Evolutionary conservation across 2,888 invertebrate genomes (phyloP).

Genomic region (Ophioninae sp.): DNA sequence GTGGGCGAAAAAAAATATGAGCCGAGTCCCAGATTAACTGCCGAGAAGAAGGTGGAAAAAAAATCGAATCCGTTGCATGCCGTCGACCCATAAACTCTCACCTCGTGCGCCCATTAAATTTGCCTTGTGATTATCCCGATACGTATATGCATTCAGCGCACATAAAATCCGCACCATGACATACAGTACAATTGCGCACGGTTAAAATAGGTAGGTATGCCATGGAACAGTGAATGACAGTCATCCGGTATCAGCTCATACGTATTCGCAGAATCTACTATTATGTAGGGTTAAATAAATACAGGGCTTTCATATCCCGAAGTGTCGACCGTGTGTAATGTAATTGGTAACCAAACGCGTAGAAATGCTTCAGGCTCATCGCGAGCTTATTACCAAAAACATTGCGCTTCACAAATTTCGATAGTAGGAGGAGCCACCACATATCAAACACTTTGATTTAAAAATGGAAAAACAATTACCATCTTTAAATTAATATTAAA

Average conservation of each 20-base stretch:
- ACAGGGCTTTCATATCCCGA: constrained; percentile 21
- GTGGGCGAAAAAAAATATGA: background rate
- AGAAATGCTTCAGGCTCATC: constrained; percentile 10
- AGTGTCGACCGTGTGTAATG: constrained; percentile 10
- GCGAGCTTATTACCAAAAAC: constrained; percentile 8
- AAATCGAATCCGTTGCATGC: background rate
- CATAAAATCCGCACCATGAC: background rate
- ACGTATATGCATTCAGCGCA: background rate
- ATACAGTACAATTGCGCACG: background rate
- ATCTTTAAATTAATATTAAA: no score
- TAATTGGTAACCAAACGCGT: constrained; percentile 22
- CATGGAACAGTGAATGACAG: background rate
- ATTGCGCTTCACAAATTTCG: background rate
- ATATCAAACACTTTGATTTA: no score
- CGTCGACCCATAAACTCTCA: background rate
- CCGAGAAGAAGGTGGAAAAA: background rate
- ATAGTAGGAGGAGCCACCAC: background rate
- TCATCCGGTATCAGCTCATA: background rate
- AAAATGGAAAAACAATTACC: no score
- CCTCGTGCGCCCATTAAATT: constrained; percentile 1
- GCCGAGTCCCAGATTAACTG: background rate
- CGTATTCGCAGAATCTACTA: background rate
- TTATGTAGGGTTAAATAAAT: constrained; percentile 13
- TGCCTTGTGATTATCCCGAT: background rate
- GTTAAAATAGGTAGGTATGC: constrained; percentile 9